phyloP scores from a whole-genome alignment of 2,797 vertebrate species.

The Poeciliopsis turneri region DNA sequence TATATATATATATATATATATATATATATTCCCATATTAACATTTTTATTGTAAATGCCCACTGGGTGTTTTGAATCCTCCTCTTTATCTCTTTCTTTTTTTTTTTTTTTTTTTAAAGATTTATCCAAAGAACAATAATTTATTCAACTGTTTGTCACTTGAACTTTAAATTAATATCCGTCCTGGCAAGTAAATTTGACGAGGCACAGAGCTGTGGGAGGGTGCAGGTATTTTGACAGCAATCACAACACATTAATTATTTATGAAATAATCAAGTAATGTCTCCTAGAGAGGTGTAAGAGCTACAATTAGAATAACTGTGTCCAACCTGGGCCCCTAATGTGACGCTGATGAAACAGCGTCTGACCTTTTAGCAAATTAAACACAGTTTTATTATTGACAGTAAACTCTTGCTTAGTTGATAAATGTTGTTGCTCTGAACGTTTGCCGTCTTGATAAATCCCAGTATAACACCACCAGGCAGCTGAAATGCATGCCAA shows the following conservation, averaged over 20 bases:
- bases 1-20: background rate
- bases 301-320: conserved; percentile 46
- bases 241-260: conserved; percentile 69
- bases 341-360: conserved; percentile 64
- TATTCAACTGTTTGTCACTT: conserved; percentile 31
- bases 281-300: conserved; percentile 48
- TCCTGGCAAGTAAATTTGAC: conserved; percentile 36
- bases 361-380: conserved; percentile 65
- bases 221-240: conserved; percentile 46
- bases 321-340: conserved; percentile 48
- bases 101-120: background rate
- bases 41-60: too few relatives aligned
- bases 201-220: conserved; percentile 35
- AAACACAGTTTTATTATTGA: conserved; percentile 45
- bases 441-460: conserved; percentile 26
- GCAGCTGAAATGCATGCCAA: conserved; percentile 46
- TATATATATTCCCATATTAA: background rate
- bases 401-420: conserved; percentile 55
- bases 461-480: conserved; percentile 32
- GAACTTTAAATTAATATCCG: conserved; percentile 56
- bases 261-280: conserved; percentile 67
- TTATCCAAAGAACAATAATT: conserved; percentile 25
- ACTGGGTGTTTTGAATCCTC: conserved; percentile 6
- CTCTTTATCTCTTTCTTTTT: conserved; percentile 23
- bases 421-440: conserved; percentile 22